phyloP scores from a whole-genome alignment of 2,113 vertebrate genomes.

The Mixornis gularis region DNA sequence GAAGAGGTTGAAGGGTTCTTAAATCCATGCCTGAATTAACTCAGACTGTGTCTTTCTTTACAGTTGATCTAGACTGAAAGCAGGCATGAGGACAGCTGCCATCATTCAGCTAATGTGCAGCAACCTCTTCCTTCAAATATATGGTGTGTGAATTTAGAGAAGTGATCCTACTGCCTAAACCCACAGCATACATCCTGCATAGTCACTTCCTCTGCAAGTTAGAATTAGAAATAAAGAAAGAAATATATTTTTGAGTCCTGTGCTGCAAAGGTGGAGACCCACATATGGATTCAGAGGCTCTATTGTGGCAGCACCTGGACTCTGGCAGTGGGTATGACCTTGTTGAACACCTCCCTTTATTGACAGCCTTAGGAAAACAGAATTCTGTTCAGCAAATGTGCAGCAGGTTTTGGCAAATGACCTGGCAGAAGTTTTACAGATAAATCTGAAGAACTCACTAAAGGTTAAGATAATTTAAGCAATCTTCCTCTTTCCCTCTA shows the following conservation, averaged over 20 bases:
- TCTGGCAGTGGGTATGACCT: not conserved
- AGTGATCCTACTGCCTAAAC: not conserved
- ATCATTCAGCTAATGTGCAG: not conserved
- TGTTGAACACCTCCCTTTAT: not conserved
- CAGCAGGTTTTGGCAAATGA: not conserved
- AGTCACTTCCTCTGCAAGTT: not conserved
- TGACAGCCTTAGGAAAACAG: not conserved
- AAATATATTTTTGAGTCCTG: not conserved
- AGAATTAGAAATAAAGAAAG: not conserved
- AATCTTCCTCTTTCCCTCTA: not conserved
- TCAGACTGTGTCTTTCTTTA: not conserved
- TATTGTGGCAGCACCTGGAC: not conserved
- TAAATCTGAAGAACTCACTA: not conserved
- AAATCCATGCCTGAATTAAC: not conserved
- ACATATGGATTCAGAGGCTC: not conserved
- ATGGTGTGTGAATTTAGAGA: not conserved
- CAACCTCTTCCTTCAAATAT: not conserved
- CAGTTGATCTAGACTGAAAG: not conserved
- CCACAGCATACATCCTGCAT: rapidly evolving
- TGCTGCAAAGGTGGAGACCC: not conserved
- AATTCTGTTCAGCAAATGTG: not conserved
- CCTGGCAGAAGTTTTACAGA: not conserved
- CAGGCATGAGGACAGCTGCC: not conserved
- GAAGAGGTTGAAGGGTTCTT: not conserved
- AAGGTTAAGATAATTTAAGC: not conserved